phyloP scores from a whole-genome alignment of 2,113 vertebrate genomes.

The Thermophis baileyi region DNA sequence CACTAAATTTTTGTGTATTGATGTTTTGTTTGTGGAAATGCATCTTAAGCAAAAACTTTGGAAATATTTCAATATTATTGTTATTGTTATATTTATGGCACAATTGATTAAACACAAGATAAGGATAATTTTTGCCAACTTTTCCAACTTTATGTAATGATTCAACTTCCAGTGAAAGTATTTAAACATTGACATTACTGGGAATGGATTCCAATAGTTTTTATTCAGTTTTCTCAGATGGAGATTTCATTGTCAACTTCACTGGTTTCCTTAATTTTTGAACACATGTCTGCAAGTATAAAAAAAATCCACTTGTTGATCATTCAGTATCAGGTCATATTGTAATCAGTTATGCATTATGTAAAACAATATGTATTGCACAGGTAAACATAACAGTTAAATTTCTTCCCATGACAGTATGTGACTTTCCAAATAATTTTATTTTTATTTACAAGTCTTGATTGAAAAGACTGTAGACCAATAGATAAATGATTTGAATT shows the following conservation, averaged over 20 bases:
- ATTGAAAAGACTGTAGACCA: slow-evolving; percentile 27
- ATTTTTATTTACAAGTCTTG: slow-evolving; percentile 25
- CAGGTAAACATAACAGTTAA: slow-evolving; percentile 39
- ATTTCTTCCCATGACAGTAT: slow-evolving; percentile 23
- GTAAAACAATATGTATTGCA: slow-evolving; percentile 9
- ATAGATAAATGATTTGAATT: slow-evolving; percentile 24
- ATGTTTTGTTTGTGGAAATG: not conserved
- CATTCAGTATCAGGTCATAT: slow-evolving; percentile 15
- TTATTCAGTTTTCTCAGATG: slow-evolving; percentile 9
- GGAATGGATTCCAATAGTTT: not conserved
- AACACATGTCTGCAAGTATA: not conserved
- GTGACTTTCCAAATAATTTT: slow-evolving; percentile 28
- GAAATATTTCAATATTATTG: slow-evolving; percentile 27
- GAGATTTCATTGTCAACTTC: slow-evolving; percentile 5
- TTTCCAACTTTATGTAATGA: slow-evolving; percentile 18
- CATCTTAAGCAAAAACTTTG: not conserved
- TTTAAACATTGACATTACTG: not conserved
- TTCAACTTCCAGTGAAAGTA: not conserved
- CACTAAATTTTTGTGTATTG: not conserved
- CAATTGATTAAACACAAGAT: slow-evolving; percentile 9
- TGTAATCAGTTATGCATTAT: slow-evolving; percentile 39
- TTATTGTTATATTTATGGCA: slow-evolving; percentile 11
- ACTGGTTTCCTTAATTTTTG: slow-evolving; percentile 19
- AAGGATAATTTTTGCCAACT: slow-evolving; percentile 20
- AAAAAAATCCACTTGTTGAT: slow-evolving; percentile 12